Evolutionary conservation across 2,113 vertebrate genomes (phyloP), one percentile per base, ranked within the genome.

Genomic region (Typhlomys cinereus): DNA sequence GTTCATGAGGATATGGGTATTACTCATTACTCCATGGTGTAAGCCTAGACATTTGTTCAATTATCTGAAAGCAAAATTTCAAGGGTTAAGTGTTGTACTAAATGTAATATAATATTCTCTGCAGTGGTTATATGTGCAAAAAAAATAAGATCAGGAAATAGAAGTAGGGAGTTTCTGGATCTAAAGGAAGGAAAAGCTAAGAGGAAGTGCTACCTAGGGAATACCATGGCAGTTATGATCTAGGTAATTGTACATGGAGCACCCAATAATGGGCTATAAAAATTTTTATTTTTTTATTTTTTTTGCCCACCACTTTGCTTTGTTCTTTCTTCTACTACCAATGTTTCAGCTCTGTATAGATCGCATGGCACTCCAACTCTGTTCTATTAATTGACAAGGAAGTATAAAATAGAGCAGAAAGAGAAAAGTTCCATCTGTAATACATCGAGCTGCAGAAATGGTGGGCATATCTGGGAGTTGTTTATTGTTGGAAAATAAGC

Each of bases 221-320:
- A 11, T 1, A 13, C 9, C n/a, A 44, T n/a, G 2, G 0, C 2
- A 14, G 34, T 1, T n/a, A n/a, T n/a, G n/a, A n/a, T 10, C 62
- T 52, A 50, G 21, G 13, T 44, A 20, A 34, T 23, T 54, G 5
- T 0, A n/a, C 5, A 44, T 0, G 2, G 36, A n/a, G 14, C 12
- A 20, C 4, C 17, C 12, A 12, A 29, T 7, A 46, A 70, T 2
- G 3, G 10, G 75, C 1, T 61, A 25, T 1, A 29, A 11, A 46
- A 52, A n/a, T n/a, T 29, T 46, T 80, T 31, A 29, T 31, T 6
- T 23, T 70, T 44, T 39, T 52, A n/a, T 14, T 29, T 29, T 15
- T 14, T 10, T 31, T 48, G 48, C 61, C 4, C 11, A 34, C 54
- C 6, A 20, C 36, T 52, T 50, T 50, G 29, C 31, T 88, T 75